These are phyloP conservation scores for Ectropis crepuscularia DNA, from an alignment of 2,888 invertebrate species.

Conservation along the genomic window DNA sequence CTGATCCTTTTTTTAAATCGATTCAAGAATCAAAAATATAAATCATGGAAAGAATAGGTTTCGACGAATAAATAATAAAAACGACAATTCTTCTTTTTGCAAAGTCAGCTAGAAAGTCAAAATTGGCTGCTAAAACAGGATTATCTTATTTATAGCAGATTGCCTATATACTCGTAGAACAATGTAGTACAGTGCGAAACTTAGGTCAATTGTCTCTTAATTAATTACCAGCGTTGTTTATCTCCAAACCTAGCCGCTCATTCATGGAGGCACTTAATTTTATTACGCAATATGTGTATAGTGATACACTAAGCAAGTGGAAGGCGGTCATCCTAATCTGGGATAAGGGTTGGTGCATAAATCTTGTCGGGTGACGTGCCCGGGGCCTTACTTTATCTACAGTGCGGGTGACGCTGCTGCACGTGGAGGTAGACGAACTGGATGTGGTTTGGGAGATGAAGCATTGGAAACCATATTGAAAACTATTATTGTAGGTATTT, in stretches of 20 bases:
- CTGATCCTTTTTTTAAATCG: no score
- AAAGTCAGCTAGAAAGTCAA: no score
- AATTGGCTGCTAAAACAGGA: no score
- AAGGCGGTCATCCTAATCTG: constrained; percentile 84
- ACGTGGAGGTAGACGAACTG: constrained; percentile 43
- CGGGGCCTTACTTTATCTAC: constrained; percentile 83
- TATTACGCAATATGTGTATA: constrained; percentile 40
- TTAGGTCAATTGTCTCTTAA: background rate
- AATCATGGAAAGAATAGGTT: no score
- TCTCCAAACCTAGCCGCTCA: constrained; percentile 19
- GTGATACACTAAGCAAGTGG: constrained; percentile 74
- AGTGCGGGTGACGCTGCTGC: constrained; percentile 77
- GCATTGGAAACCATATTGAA: background rate
- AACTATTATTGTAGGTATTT: no score
- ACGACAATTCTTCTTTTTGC: no score
- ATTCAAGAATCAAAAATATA: no score
- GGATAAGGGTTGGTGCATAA: constrained; percentile 83
- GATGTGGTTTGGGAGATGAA: constrained; percentile 43
- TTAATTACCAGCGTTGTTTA: constrained; percentile 1
- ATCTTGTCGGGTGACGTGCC: constrained; percentile 78
- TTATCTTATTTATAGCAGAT: no score
- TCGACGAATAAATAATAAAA: no score
- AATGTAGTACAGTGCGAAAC: no score
- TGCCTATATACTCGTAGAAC: no score
- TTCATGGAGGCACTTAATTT: constrained; percentile 38